Evolutionary conservation across 2,113 vertebrate species (phyloP), one percentile per base, ranked within the genome.

Genomic region (Tonatia bakeri): DNA sequence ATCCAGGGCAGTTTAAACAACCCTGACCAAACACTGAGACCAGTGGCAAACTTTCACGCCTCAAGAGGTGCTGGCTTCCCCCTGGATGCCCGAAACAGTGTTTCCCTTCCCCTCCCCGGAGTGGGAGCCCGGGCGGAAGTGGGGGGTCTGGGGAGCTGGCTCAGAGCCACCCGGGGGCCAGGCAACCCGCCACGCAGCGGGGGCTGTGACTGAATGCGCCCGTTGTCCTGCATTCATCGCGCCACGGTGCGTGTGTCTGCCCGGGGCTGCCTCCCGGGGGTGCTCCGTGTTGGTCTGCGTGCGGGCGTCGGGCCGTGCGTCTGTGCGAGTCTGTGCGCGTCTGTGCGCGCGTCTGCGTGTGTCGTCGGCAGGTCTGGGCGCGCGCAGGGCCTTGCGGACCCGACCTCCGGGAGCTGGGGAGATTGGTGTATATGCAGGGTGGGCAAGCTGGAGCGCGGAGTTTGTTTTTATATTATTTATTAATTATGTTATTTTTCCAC

Each of bases 231-330:
- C 75, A 54, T 90, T 87, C 87, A 81, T 77, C 45, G 54, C 59
- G 38, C 90, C 47, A 72, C 87, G 91, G 97, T 96, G 80, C 43
- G 80, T 65, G 65, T 73, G 82, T 75, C 47, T 90, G 81, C 93
- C 83, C 90, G 80, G 47, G 87, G 88, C 92, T 26, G 90, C 92
- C 83, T 93, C 84, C 80, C 86, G 82, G 95, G 96, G 97, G 98
- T 97, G 97, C 97, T 97, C 98, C 97, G 96, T 94, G 97, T 0
- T 1, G 90, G 92, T 96, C 98, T 97, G 80, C 26, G 26, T 95
- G 96, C 96, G 10, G 0, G 0, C 96, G 96, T 96, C 95, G 85
- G 97, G 77, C 91, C 93, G 22, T 91, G 19, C 91, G 96, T 97
- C 82, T 83, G 94, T 98, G 97, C 97, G 95, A 67, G n/a, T 95